phyloP scores from a whole-genome alignment of 2,113 vertebrate species.

The Origma solitaria region DNA sequence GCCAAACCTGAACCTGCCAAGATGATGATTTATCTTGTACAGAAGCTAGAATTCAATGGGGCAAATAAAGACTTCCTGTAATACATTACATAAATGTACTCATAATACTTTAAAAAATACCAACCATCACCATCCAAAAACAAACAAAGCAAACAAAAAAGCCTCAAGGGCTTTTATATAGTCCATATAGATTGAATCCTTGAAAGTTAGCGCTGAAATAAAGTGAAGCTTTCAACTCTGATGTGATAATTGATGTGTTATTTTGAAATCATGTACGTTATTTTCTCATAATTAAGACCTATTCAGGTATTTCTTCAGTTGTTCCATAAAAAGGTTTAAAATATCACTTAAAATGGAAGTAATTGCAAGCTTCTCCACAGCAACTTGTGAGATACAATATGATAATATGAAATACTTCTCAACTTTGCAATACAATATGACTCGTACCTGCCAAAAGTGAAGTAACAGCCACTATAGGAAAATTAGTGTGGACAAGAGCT shows the following conservation, averaged over 20 bases:
- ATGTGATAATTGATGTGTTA: neutral
- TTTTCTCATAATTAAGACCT: neutral
- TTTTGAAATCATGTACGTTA: neutral
- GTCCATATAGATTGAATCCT: neutral
- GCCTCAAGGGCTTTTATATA: neutral
- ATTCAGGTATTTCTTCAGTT: neutral
- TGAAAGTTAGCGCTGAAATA: neutral
- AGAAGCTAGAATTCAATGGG: neutral
- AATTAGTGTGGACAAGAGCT: neutral
- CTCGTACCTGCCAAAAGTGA: neutral
- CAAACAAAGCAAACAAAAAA: neutral
- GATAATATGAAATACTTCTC: neutral
- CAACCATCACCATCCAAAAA: fast-evolving
- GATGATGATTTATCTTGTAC: neutral
- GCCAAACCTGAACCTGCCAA: neutral
- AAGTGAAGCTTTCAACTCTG: neutral
- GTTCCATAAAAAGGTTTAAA: neutral
- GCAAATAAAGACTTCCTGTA: neutral
- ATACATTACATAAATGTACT: neutral
- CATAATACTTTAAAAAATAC: neutral
- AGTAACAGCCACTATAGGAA: neutral
- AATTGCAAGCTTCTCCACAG: neutral
- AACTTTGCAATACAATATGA: neutral
- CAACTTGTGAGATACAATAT: neutral
- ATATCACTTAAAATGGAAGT: neutral